Percentiles rank a stretch among this genome's conserved stretches.
phyloP scores from a whole-genome alignment of 2,113 vertebrate genomes.

The Heloderma charlesbogerti region DNA sequence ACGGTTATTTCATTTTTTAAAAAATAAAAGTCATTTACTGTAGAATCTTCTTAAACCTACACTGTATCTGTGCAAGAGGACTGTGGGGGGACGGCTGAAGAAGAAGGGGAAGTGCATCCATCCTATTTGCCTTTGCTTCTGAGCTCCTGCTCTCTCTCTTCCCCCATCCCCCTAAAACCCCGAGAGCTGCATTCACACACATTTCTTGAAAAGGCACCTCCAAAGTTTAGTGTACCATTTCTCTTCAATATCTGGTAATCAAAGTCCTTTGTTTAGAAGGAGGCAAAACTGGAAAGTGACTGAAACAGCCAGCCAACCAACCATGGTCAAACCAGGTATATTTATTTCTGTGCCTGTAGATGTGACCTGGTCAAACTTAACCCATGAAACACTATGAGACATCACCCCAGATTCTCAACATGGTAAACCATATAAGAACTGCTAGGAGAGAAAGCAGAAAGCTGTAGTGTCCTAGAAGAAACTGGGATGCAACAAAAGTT shows the following conservation, averaged over 20 bases:
- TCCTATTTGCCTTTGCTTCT: not conserved
- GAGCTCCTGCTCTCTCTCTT: not conserved
- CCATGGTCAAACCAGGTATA: not conserved
- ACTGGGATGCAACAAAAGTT: not conserved
- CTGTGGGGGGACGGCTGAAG: not conserved
- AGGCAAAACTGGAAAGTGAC: not conserved
- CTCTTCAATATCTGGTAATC: not conserved
- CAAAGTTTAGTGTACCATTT: not conserved
- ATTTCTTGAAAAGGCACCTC: not conserved
- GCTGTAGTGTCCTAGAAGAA: not conserved
- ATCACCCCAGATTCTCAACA: not conserved
- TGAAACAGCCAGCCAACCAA: not conserved
- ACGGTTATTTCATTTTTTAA: constrained; percentile 81
- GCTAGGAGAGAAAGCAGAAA: not conserved
- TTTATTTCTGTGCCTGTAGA: not conserved
- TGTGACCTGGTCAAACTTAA: not conserved
- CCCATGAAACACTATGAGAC: not conserved
- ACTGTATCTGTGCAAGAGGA: constrained; percentile 6
- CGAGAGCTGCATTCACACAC: not conserved
- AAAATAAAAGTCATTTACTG: constrained; percentile 87
- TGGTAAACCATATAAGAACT: not conserved
- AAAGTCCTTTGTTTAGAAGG: not conserved
- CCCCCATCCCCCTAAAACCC: not conserved
- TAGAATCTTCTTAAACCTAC: constrained; percentile 69
- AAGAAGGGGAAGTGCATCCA: not conserved